Conservation (phyloP, 2,113 vertebrate species). For the Forbesichthys papilliferus region DNA sequence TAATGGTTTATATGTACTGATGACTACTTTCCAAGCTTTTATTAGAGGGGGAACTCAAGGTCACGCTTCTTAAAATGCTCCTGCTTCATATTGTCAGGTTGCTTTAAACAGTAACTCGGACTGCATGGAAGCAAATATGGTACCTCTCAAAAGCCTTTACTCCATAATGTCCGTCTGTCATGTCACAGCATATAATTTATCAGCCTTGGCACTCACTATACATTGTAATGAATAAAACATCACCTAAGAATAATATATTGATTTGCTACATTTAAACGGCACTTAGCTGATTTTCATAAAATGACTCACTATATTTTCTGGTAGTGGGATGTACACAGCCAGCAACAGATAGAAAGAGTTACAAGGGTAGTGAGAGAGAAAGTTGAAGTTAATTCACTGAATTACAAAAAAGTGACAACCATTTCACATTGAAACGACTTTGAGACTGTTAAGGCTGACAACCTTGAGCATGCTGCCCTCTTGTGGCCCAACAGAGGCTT, state of each 20-base stretch:
- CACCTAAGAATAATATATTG: neutral
- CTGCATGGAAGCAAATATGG: constrained; percentile 18
- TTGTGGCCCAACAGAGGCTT: constrained; percentile 19
- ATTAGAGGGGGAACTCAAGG: too few relatives aligned
- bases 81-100: constrained; percentile 23
- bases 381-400: neutral
- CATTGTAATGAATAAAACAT: constrained; percentile 2
- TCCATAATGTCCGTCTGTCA: constrained; percentile 12
- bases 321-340: neutral
- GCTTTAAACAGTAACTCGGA: neutral
- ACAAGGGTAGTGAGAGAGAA: neutral
- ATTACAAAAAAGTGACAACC: neutral
- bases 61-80: constrained; percentile 14
- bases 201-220: constrained; percentile 11
- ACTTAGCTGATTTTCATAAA: neutral
- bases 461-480: constrained; percentile 44
- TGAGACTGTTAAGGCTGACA: neutral
- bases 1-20: too few relatives aligned
- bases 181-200: neutral
- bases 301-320: neutral
- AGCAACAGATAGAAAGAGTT: neutral
- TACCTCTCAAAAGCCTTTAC: constrained; percentile 12
- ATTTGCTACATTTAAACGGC: neutral
- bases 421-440: neutral
- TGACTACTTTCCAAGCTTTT: too few relatives aligned